Conservation (phyloP, 2,888 invertebrate species). For the Encarsia formosa region DNA sequence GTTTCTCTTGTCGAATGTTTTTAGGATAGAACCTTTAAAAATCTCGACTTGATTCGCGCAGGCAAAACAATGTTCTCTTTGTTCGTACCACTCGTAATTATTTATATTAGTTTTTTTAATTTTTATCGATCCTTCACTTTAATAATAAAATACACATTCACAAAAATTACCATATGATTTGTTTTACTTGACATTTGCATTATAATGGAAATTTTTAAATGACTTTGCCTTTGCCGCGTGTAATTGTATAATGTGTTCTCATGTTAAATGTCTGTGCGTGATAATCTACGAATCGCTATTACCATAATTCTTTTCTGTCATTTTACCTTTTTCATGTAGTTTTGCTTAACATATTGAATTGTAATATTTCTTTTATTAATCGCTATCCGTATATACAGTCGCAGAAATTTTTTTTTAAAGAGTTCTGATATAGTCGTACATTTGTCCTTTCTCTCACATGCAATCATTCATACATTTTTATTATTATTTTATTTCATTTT, state of each 20-base stretch:
- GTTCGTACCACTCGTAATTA: constrained; percentile 9
- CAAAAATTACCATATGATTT: constrained; percentile 38
- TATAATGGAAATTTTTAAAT: constrained; percentile 32
- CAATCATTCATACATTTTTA: not conserved
- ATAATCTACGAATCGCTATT: constrained; percentile 33
- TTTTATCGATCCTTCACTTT: too few species aligned
- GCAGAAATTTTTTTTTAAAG: constrained; percentile 34
- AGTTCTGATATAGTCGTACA: constrained; percentile 30
- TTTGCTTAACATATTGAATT: constrained; percentile 17
- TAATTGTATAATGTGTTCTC: constrained; percentile 12
- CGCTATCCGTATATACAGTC: constrained; percentile 33
- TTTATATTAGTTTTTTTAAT: constrained; percentile 19
- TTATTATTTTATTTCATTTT: not conserved
- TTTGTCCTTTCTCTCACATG: not conserved
- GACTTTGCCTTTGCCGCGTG: constrained; percentile 29
- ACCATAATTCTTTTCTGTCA: constrained; percentile 28
- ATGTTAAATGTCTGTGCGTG: constrained; percentile 34
- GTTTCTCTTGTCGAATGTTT: too few species aligned
- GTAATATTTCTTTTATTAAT: constrained; percentile 18
- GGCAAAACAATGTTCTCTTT: too few species aligned
- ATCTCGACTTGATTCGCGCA: too few species aligned
- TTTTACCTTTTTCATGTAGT: not conserved
- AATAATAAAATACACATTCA: constrained; percentile 49
- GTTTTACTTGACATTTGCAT: not conserved
- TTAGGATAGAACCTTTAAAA: too few species aligned